Evolutionary conservation across 1,140 invertebrate species (phyloP), one percentile per base, ranked within the genome.

Genomic region (Coenobita brevimanus): DNA sequence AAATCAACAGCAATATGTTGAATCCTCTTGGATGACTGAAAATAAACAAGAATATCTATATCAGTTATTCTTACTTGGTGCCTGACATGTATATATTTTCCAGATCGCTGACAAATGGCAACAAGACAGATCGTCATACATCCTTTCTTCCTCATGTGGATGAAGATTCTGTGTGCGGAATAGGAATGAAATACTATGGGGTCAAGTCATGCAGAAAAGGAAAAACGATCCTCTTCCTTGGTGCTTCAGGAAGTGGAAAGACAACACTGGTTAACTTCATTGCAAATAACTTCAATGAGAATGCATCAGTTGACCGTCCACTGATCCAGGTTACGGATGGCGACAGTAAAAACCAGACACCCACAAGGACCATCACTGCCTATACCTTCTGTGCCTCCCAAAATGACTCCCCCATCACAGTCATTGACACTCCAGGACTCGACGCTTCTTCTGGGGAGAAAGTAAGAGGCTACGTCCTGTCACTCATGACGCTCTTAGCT

Each of bases 181-280:
- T 84, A 10, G n/a, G 24, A 38, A 43, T 43, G n/a, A 84, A 84
- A 24, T 75, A 17, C 17, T 84, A 73, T 75, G 82, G 82, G 15
- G 69, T 57, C 13, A 24, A 30, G 54, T 38, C 64, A 27, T 17
- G 33, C 17, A 36, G 17, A 27, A 33, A 41, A 73, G 13, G 21
- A 17, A 84, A 75, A 84, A 57, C 64, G 24, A 75, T 84, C 27
- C 30, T 84, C 33, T 30, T 84, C 15, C 54, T 84, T 17, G 82
- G 82, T 15, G 82, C 82, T 33, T 73, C 67, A 60, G 82, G 82
- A 21, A 84, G 82, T 75, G 82, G 82, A 15, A 84, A 84, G 50
- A 84, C 82, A 30, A 54, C 43, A 27, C 1, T 84, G 13, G 50
- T 84, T 8, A 84, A 84, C 38, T 73, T 75, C 33, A 24, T 50